Evolutionary conservation across 2,888 invertebrate genomes (phyloP), one percentile per base, ranked within the genome.

Genomic region (Oligia fasciuncula): DNA sequence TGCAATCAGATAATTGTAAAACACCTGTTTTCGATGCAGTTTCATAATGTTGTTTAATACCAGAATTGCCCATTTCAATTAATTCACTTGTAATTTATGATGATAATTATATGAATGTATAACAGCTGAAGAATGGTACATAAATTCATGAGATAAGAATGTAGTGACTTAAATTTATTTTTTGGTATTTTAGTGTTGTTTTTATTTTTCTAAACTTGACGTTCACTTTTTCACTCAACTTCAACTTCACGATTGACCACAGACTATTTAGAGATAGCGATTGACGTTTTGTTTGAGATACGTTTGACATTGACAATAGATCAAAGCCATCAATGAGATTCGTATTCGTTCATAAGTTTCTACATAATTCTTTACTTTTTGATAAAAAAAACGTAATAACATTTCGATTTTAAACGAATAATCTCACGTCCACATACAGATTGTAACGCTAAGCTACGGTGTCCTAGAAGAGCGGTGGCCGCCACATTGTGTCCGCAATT

Each of bases 11-110:
- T 85, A 99, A 97, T 94, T 99, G 99, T 82, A 99, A 97, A 60
- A 99, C 98, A 29, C 99, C 99, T 40, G 99, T 99, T 97, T 99
- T 99, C 91, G 98, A 98, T 23, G 99, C 99, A 76, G 98, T 99
- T 93, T 99, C 99, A 92, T 99, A 98, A 94, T 99, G 99, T 93
- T 98, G 98, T 93, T 99, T 99, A 76, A 99, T 95, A 83, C 98
- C 98, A 80, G 99, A 98, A 95, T 99, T 99, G 73, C 99, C 99
- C 99, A 99, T 99, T 73, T 43, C 70, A 57, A 66, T 13, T 49
- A 77, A 46, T 63, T 65, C 60, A 78, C 73, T 71, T 72, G 19
- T 54, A 51, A 23, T 74, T 57, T 70, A 57, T 60, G 40, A 29
- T 54, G 23, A 9, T 17, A 54, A 9, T 29, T 29, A 29, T 29